phyloP scores from a whole-genome alignment of 2,888 invertebrate species.

The Ptilodon capucinus region DNA sequence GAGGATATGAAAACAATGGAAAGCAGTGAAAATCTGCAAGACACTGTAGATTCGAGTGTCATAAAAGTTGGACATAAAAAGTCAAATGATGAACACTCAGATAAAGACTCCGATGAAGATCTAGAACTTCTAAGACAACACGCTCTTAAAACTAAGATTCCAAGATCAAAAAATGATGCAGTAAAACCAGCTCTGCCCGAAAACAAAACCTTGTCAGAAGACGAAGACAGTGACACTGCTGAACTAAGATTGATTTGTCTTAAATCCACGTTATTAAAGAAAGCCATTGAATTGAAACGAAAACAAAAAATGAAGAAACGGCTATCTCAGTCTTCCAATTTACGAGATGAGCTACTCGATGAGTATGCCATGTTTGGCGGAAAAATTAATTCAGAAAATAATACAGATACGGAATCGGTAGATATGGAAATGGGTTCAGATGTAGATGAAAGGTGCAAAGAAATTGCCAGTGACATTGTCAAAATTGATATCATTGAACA shows the following conservation, averaged over 20 bases:
- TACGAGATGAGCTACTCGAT: slow-evolving; percentile 53
- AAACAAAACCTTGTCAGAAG: slow-evolving; percentile 57
- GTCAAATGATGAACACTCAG: slow-evolving; percentile 22
- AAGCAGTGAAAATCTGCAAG: slow-evolving; percentile 16
- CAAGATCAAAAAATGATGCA: slow-evolving; percentile 41
- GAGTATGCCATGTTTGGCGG: slow-evolving; percentile 36
- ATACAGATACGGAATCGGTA: slow-evolving; percentile 76
- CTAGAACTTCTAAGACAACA: slow-evolving; percentile 68
- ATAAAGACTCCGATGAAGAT: slow-evolving; percentile 72
- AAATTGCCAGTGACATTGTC: slow-evolving; percentile 19
- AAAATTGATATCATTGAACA: slow-evolving; percentile 21
- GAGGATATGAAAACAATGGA: slow-evolving; percentile 31
- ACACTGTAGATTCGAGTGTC: slow-evolving; percentile 41
- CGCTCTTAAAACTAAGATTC: slow-evolving; percentile 70
- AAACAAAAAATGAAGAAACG: slow-evolving; percentile 67
- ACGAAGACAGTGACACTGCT: slow-evolving; percentile 84
- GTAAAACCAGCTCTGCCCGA: slow-evolving; percentile 24
- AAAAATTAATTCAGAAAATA: slow-evolving; percentile 56
- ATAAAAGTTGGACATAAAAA: slow-evolving; percentile 13
- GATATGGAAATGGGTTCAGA: slow-evolving; percentile 80
- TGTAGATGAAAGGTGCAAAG: slow-evolving; percentile 64
- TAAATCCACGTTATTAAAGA: slow-evolving; percentile 86
- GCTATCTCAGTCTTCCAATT: slow-evolving; percentile 57
- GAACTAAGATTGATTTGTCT: slow-evolving; percentile 85
- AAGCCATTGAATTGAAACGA: slow-evolving; percentile 83